Base-by-base conservation (phyloP, 2,888 invertebrate genomes). In the Sinodicranocentrus sp. region DNA sequence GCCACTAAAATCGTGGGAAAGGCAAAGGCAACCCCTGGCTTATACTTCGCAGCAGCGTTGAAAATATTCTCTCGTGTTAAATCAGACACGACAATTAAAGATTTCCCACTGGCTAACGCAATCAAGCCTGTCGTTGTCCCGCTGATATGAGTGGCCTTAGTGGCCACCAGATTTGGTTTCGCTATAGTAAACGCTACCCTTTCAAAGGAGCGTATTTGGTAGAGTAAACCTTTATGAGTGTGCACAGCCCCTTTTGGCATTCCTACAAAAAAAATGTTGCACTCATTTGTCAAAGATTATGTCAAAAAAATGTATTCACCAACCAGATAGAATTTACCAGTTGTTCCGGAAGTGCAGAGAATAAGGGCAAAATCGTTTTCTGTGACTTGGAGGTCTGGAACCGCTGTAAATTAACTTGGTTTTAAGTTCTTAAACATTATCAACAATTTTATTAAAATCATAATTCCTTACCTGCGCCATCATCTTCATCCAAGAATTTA, bases 111-210 rank as follows among this genome's bases (percentile, higher is more conserved):
- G 3, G 19, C 17, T 33, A 88, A 6, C 0, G 48, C 6, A 15
- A 72, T 25, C 0, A 87, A 52, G 1, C 85, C 84, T 0, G 82
- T 25, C 0, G 82, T 13, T 0, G 67, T 28, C 10, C 87, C 87
- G 19, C 84, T 78, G 13, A 87, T 82, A 68, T 88, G 88, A 0
- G 87, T 86, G 5, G 86, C 86, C 63, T 86, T 87, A 23, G 86
- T 59, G 10, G 85, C 71, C 10, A 83, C 6, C 13, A 84, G 15
- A 70, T 82, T 65, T 6, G 48, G 26, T 19, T 73, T 72, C 33
- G 28, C 33, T 0, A 17, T 1, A 0, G 59, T 13, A 13, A 48
- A 76, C 15, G 76, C 59, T 8, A 33, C 23, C 2, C 19, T 17
- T n/a, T 76, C 71, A 17, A 67, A 76, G 13, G 52, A 52, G 23